These are phyloP conservation scores for Tursiops truncatus DNA, from an alignment of 2,113 vertebrate genomes.

Conservation along the genomic window DNA sequence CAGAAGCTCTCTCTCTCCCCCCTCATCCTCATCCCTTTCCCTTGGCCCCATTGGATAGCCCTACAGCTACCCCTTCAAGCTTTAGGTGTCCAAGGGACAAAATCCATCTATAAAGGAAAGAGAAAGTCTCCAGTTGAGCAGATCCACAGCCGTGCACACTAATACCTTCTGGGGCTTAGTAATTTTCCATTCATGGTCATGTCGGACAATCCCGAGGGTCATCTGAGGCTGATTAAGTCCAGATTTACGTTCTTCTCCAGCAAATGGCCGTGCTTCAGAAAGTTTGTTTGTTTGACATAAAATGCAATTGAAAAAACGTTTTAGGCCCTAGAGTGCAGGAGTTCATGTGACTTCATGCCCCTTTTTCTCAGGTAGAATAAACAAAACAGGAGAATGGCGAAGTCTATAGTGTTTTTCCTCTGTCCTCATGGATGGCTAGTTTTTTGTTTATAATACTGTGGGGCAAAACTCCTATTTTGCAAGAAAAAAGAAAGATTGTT, in stretches of 20 bases:
- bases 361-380: conserved; percentile 67
- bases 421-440: background rate
- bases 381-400: conserved; percentile 56
- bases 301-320: conserved; percentile 54
- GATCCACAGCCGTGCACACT: background rate
- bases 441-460: background rate
- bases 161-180: background rate
- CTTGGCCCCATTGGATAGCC: background rate
- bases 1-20: background rate
- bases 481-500: conserved; percentile 9
- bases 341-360: conserved; percentile 70
- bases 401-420: conserved; percentile 32
- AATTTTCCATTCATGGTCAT: conserved; percentile 70
- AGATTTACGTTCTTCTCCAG: conserved; percentile 71
- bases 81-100: background rate
- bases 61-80: background rate
- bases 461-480: background rate
- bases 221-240: conserved; percentile 63
- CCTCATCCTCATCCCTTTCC: background rate
- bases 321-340: background rate
- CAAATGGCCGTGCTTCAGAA: conserved; percentile 58
- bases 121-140: conserved; percentile 4
- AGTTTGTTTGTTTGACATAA: conserved; percentile 76
- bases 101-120: background rate
- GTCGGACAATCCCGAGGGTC: conserved; percentile 26